Percentiles rank a stretch among this genome's conserved stretches.
phyloP scores from a whole-genome alignment of 2,888 invertebrate species.

The Sipha maydis region DNA sequence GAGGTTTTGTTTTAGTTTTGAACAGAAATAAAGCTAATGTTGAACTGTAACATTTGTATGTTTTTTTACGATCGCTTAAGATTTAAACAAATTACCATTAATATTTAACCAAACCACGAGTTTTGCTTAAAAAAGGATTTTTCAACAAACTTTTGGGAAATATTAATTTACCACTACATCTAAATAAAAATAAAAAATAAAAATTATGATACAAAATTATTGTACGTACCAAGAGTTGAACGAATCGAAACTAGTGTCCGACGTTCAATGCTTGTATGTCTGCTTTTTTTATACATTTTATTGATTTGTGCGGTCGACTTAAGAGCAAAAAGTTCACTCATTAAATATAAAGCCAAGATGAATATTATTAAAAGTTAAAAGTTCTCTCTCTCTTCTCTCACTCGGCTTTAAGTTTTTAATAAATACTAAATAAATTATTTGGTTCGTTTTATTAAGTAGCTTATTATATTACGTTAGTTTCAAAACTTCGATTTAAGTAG shows the following conservation, averaged over 20 bases:
- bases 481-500: conserved; percentile 11
- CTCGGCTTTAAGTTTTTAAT: neutral
- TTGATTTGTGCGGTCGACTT: conserved; percentile 22
- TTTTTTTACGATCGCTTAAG: too few relatives aligned
- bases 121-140: too few relatives aligned
- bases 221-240: neutral
- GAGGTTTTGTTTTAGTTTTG: too few relatives aligned
- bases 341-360: conserved; percentile 15
- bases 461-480: neutral
- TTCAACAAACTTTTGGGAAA: neutral
- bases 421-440: conserved; percentile 40
- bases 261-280: too few relatives aligned
- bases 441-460: conserved; percentile 1
- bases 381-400: too few relatives aligned
- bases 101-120: too few relatives aligned
- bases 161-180: too few relatives aligned
- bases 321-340: conserved; percentile 42
- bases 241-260: neutral
- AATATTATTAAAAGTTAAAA: conserved; percentile 45
- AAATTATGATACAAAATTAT: neutral
- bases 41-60: too few relatives aligned
- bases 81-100: too few relatives aligned
- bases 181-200: too few relatives aligned
- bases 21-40: too few relatives aligned
- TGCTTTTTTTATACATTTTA: neutral